A percentile compares a stretch with the other conserved stretches of the same genome.
phyloP scores from a whole-genome alignment of 2,113 vertebrate species.

The Numida meleagris region DNA sequence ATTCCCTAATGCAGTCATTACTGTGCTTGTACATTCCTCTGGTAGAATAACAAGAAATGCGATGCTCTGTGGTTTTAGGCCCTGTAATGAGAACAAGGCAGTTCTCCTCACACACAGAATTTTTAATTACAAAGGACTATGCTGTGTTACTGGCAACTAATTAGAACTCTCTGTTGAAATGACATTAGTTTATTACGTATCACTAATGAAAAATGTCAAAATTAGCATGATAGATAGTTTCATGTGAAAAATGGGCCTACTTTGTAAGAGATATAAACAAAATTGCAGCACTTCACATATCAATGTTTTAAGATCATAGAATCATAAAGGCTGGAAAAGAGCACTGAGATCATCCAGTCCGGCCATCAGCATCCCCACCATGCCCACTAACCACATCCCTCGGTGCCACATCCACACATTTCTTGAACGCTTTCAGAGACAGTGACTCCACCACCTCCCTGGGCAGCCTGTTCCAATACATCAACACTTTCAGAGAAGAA shows the following conservation, averaged over 20 bases:
- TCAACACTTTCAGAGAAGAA: too few species aligned
- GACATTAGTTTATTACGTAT: neutral
- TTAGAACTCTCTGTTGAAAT: conserved; percentile 37
- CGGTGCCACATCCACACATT: too few species aligned
- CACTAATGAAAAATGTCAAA: conserved; percentile 20
- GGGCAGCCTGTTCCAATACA: too few species aligned
- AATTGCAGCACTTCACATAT: neutral
- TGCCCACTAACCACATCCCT: too few species aligned
- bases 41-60: conserved; percentile 4
- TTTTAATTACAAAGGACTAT: neutral
- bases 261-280: neutral
- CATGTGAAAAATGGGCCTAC: neutral
- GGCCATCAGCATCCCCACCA: too few species aligned
- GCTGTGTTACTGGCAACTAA: conserved; percentile 30
- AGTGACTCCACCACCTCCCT: too few species aligned
- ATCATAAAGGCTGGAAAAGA: too few species aligned
- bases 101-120: neutral
- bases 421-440: too few species aligned
- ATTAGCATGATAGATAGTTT: neutral
- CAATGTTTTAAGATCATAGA: neutral
- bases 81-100: conserved; percentile 34
- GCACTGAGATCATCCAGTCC: too few species aligned
- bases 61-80: conserved; percentile 24
- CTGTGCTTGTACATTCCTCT: neutral
- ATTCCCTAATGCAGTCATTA: neutral